phyloP scores from a whole-genome alignment of 2,113 vertebrate genomes.

The Spheniscus mendiculus region DNA sequence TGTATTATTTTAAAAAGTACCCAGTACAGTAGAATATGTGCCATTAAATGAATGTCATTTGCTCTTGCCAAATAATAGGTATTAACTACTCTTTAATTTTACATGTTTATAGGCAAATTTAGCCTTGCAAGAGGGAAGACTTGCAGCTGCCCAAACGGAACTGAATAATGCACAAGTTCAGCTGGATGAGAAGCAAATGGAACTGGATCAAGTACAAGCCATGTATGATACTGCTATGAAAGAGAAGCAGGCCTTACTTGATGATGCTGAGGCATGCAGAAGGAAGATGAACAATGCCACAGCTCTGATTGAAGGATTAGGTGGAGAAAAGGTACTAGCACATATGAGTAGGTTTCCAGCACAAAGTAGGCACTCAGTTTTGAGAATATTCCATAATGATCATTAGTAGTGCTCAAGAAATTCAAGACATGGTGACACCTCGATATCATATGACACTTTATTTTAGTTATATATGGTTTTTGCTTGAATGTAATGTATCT shows the following conservation, averaged over 20 bases:
- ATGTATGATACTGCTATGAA: slow-evolving; percentile 81
- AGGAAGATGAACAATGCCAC: slow-evolving; percentile 83
- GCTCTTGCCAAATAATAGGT: neutral
- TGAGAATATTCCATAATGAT: neutral
- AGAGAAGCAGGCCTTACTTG: slow-evolving; percentile 80
- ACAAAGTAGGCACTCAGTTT: neutral
- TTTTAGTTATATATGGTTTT: neutral
- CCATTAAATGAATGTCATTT: neutral
- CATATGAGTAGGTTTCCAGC: neutral
- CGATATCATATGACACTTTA: neutral
- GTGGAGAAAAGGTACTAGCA: slow-evolving; percentile 81
- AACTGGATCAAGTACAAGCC: slow-evolving; percentile 81
- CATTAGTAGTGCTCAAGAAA: neutral
- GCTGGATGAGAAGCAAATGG: slow-evolving; percentile 80
- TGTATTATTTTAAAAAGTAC: neutral
- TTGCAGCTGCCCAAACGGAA: slow-evolving; percentile 77
- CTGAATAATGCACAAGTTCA: slow-evolving; percentile 78
- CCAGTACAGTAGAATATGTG: neutral
- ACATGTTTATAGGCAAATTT: slow-evolving; percentile 78
- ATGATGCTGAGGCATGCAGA: slow-evolving; percentile 80
- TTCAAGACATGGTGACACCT: neutral
- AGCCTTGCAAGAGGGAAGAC: slow-evolving; percentile 80
- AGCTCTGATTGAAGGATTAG: slow-evolving; percentile 81
- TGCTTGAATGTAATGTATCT: neutral
- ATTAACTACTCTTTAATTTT: neutral